phyloP scores from a whole-genome alignment of 2,113 vertebrate genomes.

The Perca fluviatilis region DNA sequence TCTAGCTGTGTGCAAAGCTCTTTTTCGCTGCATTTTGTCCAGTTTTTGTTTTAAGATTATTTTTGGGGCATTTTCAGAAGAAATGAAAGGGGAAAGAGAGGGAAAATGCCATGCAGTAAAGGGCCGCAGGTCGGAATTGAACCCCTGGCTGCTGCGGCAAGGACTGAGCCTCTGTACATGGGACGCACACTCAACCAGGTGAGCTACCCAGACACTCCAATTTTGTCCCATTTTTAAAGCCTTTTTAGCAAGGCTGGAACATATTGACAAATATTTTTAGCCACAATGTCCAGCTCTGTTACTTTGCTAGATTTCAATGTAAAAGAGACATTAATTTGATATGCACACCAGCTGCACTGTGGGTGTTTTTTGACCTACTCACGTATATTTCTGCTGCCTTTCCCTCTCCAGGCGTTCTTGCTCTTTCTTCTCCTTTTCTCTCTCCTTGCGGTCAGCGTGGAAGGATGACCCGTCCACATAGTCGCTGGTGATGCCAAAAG shows the following conservation, averaged over 20 bases:
- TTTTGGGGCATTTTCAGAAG: no score
- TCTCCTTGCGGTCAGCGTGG: constrained; percentile 90
- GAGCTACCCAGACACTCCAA: no score
- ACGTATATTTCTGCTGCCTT: constrained; percentile 85
- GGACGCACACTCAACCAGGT: no score
- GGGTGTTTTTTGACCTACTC: constrained; percentile 31
- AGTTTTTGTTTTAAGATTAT: no score
- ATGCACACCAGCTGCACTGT: neutral
- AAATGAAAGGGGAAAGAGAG: no score
- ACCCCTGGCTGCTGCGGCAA: no score
- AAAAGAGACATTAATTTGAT: neutral
- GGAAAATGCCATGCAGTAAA: no score
- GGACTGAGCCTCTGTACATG: no score
- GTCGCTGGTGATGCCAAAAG: constrained; percentile 91
- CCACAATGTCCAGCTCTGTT: neutral
- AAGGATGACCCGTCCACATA: constrained; percentile 95
- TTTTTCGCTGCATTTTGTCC: no score
- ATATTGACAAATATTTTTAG: neutral
- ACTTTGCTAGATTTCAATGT: neutral
- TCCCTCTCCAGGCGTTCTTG: constrained; percentile 85
- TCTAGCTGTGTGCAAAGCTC: no score
- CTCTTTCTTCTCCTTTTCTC: constrained; percentile 86
- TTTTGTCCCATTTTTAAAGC: neutral
- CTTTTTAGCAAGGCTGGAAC: neutral
- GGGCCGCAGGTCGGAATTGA: no score